These are phyloP conservation scores for Paradoxurus hermaphroditus DNA, from an alignment of 2,113 vertebrate species.

Conservation along the genomic window DNA sequence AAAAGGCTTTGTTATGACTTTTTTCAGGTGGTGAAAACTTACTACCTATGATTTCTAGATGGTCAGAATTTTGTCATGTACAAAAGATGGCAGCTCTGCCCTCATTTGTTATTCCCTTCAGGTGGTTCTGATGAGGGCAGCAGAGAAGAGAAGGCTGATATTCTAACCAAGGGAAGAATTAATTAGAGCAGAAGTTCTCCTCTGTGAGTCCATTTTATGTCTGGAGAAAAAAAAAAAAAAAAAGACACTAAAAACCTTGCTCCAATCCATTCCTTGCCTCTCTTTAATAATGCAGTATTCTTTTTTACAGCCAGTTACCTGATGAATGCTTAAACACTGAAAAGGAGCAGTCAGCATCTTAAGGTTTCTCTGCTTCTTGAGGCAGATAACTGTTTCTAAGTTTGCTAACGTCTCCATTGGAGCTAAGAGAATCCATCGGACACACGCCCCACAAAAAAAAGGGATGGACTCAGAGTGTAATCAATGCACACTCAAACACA, in stretches of 20 bases:
- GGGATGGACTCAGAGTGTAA: background rate
- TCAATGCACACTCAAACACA: background rate
- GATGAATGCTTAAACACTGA: background rate
- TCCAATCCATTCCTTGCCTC: background rate
- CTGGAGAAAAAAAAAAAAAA: background rate
- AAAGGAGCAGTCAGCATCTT: background rate
- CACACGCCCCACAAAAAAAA: background rate
- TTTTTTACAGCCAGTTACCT: background rate
- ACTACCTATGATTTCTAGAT: background rate
- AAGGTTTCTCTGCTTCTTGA: background rate
- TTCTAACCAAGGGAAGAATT: background rate
- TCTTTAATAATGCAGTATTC: background rate
- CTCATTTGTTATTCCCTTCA: background rate
- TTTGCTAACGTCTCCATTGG: background rate
- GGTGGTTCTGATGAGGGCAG: background rate
- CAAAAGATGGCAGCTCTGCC: background rate
- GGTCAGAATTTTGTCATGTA: background rate
- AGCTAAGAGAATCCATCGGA: background rate
- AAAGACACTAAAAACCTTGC: background rate
- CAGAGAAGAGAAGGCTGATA: background rate
- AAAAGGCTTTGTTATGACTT: background rate
- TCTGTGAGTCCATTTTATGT: slow-evolving; percentile 24
- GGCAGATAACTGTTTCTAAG: background rate
- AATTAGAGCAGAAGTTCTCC: background rate
- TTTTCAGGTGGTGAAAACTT: background rate